Evolutionary conservation across 2,888 invertebrate genomes (phyloP).

Genomic region (Coleophora flavipennella): DNA sequence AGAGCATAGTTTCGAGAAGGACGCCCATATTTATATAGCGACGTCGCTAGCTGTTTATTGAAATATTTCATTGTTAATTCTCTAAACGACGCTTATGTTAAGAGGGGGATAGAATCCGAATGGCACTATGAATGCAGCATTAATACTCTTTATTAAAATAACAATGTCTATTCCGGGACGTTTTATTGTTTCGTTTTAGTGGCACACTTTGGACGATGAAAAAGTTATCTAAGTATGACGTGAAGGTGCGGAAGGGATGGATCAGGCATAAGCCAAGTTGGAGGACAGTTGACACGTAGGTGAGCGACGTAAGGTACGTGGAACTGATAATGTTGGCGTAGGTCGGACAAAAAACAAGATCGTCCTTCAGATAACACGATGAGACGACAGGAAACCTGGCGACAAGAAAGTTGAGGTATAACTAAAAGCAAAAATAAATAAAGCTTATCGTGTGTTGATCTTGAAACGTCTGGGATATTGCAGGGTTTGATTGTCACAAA

Average conservation of each 20-base stretch:
- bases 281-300: constrained; percentile 53
- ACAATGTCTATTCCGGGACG: constrained; percentile 40
- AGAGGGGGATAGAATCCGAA: constrained; percentile 44
- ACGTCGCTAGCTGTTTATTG: constrained; percentile 56
- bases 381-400: constrained; percentile 35
- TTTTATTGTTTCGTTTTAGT: constrained; percentile 30
- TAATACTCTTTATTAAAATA: constrained; percentile 65
- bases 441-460: not conserved
- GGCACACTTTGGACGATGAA: constrained; percentile 19
- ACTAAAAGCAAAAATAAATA: constrained; percentile 5
- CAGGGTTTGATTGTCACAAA: not conserved
- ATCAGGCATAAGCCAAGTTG: constrained; percentile 52
- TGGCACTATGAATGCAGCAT: constrained; percentile 47
- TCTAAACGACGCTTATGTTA: constrained; percentile 47
- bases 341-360: constrained; percentile 47
- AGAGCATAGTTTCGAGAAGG: constrained; percentile 62
- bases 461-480: constrained; percentile 11
- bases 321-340: constrained; percentile 53
- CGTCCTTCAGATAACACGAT: constrained; percentile 41
- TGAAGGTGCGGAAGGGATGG: constrained; percentile 39
- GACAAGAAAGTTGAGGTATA: constrained; percentile 1
- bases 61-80: constrained; percentile 70
- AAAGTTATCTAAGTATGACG: constrained; percentile 28
- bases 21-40: constrained; percentile 62
- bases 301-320: constrained; percentile 25